Evolutionary conservation across 2,797 vertebrate species (phyloP), one percentile per base, ranked within the genome.

Genomic region (Coilia nasus): DNA sequence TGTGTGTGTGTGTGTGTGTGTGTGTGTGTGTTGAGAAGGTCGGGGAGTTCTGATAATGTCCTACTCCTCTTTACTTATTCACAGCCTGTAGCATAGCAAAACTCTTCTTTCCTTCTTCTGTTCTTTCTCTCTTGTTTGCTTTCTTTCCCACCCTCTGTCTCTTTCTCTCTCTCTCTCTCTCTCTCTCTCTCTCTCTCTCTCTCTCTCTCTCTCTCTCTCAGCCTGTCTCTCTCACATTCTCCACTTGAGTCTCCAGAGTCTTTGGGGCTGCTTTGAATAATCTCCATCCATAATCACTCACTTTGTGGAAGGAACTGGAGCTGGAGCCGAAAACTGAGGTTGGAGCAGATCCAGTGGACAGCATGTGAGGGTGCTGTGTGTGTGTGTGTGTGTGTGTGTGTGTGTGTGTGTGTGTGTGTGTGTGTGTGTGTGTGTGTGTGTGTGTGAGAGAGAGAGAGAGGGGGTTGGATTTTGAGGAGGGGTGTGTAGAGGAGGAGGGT

Each of bases 281-380:
- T 92, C 86, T 82, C 81, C 88, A 85, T 89, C 84, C 71, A 88
- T 89, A 91, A 92, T 91, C 88, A 83, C 81, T 85, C 83, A 86
- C 87, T 90, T 84, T 81, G 84, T 82, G 85, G 67, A 82, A 80
- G 80, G 84, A 82, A 83, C 85, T 62, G 83, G 78, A 44, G 71
- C 15, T 86, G 87, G 78, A 88, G 71, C 71, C 21, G 71, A 78
- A 71, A 78, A 78, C 71, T 41, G 71, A 21, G 84, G 85, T 86
- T 86, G 85, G 86, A 88, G 59, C 59, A n/a, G 59, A 50, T 87
- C 87, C 88, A 88, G 83, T 7, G n/a, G 2, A 78, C 35, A 44
- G 50, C 7, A 9, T 54, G 50, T 54, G 50, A 60, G 17, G 2
- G 57, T 21, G 21, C 2, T 54, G 50, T 54, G 11, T 15, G 23